Evolutionary conservation across 2,797 vertebrate species (phyloP).

Genomic region (Mastacembelus armatus): DNA sequence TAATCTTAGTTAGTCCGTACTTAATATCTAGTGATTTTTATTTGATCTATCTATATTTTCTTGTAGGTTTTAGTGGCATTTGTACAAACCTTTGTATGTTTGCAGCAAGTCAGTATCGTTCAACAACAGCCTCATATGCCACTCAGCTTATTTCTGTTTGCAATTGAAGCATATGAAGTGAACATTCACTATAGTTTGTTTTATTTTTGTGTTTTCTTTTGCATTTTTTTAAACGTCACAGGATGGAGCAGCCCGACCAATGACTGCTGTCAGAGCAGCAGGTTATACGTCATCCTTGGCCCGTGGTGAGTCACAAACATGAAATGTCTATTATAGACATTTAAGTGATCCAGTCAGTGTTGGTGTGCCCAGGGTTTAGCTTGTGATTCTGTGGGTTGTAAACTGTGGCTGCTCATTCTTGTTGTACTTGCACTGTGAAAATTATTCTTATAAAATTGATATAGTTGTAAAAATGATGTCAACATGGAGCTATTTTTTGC

Average conservation of each 20-base stretch:
- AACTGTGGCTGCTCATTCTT: background rate
- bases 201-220: background rate
- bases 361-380: background rate
- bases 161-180: no score
- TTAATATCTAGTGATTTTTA: background rate
- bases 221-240: constrained; percentile 54
- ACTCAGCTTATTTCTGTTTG: no score
- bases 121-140: background rate
- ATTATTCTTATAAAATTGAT: background rate
- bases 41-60: background rate
- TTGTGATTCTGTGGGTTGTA: background rate
- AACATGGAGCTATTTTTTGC: no score
- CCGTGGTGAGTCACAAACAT: constrained; percentile 81
- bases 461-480: background rate
- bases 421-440: background rate
- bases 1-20: background rate
- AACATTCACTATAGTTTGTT: background rate
- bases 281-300: constrained; percentile 90
- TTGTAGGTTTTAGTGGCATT: background rate
- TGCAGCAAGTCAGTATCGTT: background rate
- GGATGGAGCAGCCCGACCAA: constrained; percentile 92
- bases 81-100: background rate
- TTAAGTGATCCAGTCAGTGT: background rate
- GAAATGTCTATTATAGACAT: background rate
- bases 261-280: constrained; percentile 96